Evolutionary conservation across 2,113 vertebrate genomes (phyloP).

Genomic region (Phaethon lepturus): DNA sequence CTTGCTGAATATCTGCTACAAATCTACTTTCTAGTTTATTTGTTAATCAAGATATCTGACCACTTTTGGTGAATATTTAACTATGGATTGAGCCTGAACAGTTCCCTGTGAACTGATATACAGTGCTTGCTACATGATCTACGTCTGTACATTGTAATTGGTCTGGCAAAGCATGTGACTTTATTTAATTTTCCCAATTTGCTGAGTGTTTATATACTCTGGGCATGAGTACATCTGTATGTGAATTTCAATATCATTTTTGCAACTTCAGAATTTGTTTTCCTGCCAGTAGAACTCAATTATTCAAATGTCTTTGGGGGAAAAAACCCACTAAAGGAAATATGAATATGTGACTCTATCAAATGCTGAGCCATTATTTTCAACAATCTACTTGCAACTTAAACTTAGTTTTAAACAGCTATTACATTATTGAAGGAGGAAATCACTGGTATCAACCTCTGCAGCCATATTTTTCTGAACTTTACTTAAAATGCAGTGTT

Average conservation of each 20-base stretch:
- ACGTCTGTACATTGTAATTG: not conserved
- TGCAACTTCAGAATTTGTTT: not conserved
- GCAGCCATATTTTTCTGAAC: not conserved
- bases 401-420: not conserved
- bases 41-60: constrained; percentile 40
- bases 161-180: not conserved
- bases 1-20: constrained; percentile 2
- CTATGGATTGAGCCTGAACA: not conserved
- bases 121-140: not conserved
- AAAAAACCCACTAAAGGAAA: not conserved
- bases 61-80: not conserved
- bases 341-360: not conserved
- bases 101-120: not conserved
- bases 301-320: not conserved
- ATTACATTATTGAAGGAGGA: not conserved
- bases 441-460: not conserved
- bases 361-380: not conserved
- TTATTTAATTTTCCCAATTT: not conserved
- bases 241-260: not conserved
- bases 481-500: not conserved
- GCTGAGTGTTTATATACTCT: not conserved
- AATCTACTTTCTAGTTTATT: constrained; percentile 50
- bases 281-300: not conserved
- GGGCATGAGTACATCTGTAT: not conserved
- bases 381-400: not conserved